These are phyloP conservation scores for Pterocles gutturalis DNA, from an alignment of 2,113 vertebrate species.

Conservation along the genomic window DNA sequence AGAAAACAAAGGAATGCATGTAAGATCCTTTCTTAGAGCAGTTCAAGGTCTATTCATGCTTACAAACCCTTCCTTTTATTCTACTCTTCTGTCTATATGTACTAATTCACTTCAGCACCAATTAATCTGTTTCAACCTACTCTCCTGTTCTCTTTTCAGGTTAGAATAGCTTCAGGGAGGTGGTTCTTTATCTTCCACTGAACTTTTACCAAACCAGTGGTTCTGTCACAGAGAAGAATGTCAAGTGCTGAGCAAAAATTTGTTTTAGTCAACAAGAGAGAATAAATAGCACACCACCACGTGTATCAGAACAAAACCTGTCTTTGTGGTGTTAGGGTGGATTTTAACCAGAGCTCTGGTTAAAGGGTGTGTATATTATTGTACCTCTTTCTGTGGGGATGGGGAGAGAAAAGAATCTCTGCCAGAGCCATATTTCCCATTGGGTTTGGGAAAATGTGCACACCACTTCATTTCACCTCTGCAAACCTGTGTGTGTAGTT, in stretches of 20 bases:
- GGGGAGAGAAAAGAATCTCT: accelerated
- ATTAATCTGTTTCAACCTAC: neutral
- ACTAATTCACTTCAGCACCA: neutral
- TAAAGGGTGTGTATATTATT: neutral
- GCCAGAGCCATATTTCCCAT: neutral
- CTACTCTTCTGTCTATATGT: neutral
- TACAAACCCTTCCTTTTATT: neutral
- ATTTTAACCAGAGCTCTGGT: neutral
- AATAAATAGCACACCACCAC: neutral
- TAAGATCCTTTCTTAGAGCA: neutral
- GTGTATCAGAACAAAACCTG: neutral
- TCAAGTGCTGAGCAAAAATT: neutral
- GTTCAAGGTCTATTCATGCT: neutral
- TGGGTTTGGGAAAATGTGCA: neutral
- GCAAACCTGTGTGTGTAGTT: neutral
- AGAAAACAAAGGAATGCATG: neutral
- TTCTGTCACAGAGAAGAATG: neutral
- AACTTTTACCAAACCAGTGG: neutral
- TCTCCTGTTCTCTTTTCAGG: neutral
- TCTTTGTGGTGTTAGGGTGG: neutral
- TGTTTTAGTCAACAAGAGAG: neutral
- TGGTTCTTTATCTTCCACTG: neutral
- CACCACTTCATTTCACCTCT: neutral
- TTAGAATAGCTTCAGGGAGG: neutral
- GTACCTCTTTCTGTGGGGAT: neutral